phyloP scores from a whole-genome alignment of 2,888 invertebrate genomes.

The Macaria liturata region DNA sequence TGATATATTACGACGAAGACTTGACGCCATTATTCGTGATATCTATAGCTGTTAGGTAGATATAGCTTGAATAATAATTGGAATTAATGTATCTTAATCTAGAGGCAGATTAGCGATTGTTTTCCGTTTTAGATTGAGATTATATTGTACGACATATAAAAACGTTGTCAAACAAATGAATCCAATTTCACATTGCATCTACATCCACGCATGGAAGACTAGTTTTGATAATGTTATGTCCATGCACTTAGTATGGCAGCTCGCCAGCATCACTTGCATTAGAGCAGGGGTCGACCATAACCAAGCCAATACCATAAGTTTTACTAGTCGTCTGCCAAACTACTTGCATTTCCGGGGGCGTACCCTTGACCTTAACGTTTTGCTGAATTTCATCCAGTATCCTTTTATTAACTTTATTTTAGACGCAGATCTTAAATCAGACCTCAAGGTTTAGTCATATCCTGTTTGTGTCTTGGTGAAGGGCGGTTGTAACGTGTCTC shows the following conservation, averaged over 20 bases:
- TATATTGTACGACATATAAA: no score
- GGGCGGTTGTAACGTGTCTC: slow-evolving; percentile 9
- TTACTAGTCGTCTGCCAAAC: slow-evolving; percentile 14
- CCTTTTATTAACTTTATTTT: slow-evolving; percentile 4
- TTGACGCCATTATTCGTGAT: no score
- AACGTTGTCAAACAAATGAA: no score
- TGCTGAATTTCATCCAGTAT: not conserved
- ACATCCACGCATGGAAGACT: no score
- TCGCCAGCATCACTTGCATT: slow-evolving; percentile 11
- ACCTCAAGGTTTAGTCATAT: slow-evolving; percentile 21
- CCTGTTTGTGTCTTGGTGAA: slow-evolving; percentile 25
- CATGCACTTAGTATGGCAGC: slow-evolving; percentile 8
- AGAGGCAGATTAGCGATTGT: no score
- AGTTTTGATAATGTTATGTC: not conserved
- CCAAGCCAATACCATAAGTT: slow-evolving; percentile 1
- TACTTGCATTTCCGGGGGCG: slow-evolving; percentile 17
- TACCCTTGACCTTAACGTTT: slow-evolving; percentile 16
- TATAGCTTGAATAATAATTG: no score
- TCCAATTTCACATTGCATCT: no score
- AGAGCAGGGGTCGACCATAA: slow-evolving; percentile 4
- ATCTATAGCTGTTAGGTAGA: no score
- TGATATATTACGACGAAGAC: no score
- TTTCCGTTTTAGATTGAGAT: no score
- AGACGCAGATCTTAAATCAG: slow-evolving; percentile 9
- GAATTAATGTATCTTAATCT: no score